Base-by-base conservation (phyloP, 2,797 vertebrate species). In the Aldrovandia affinis region DNA sequence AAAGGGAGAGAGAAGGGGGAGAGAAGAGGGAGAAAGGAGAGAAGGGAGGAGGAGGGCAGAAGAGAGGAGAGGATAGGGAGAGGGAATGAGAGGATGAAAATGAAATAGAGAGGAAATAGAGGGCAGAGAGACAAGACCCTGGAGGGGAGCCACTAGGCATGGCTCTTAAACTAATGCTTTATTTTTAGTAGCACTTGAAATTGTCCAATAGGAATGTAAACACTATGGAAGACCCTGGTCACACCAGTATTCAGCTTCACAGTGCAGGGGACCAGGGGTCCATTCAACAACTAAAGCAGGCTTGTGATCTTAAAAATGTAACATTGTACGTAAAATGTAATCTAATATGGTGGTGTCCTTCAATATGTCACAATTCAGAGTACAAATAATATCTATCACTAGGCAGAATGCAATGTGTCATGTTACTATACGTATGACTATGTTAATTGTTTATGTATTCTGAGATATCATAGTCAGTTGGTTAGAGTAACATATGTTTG, bases 101-200 rank as follows among this genome's bases (percentile, higher is more conserved):
- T 30, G 28, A 15, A 3, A 5, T 22, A 22, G 61, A 22, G 55
- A 20, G 10, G 73, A 10, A 25, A 30, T 3, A 78, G 73, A 12
- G 20, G 57, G 18, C 10, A 20, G 57, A 61, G 57, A 61, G 68
- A 33, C 1, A 33, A 18, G 39, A 42, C 2, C 30, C 5, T 33
- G 15, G 33, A 73, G 36, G 10, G 20, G 18, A 39, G 15, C 68
- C 15, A 39, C 36, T 39, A 22, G 3, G 3, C 2, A 42, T 25
- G 33, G 28, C 6, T 20, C 68, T 42, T 73, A 73, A 39, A 73
- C 33, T 73, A 73, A 73, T 73, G 14, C 68, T 73, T 36, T 39
- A 20, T 14, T 28, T 77, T 78, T 39, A 83, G 55, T n/a, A 39
- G 39, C 70, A 59, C 55, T 83, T 83, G 28, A 59, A 63, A 36